Conservation (phyloP, 1,140 invertebrate species). For the Triops longicaudatus region DNA sequence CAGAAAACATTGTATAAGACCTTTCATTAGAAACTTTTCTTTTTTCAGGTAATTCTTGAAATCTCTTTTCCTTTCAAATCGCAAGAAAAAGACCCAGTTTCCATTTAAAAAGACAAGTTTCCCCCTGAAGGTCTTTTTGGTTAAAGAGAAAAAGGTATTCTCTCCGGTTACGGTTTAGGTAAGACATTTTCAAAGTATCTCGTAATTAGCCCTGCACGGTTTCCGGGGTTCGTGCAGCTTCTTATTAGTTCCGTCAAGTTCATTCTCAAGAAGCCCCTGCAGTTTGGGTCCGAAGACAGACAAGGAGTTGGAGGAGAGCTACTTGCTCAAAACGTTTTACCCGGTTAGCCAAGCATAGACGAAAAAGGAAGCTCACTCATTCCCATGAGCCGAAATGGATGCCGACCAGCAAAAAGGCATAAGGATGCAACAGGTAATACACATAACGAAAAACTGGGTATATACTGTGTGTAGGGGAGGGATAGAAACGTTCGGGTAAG, state of each 20-base stretch:
- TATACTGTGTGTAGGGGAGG: not conserved
- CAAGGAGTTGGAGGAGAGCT: not conserved
- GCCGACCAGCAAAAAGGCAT: not conserved
- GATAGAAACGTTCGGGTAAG: not conserved
- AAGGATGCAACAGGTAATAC: not conserved
- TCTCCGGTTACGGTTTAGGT: not conserved
- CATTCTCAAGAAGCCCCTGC: too few species aligned
- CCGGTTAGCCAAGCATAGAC: not conserved
- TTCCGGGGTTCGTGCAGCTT: slow-evolving; percentile 5
- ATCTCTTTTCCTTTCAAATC: too few species aligned
- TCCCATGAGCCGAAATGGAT: slow-evolving; percentile 3
- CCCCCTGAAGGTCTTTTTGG: not conserved
- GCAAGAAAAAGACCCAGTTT: too few species aligned
- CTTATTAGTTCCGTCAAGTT: slow-evolving; percentile 15
- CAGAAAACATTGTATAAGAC: too few species aligned
- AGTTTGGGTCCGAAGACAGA: not conserved
- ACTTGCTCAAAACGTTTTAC: not conserved
- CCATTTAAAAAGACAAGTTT: too few species aligned
- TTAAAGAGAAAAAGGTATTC: not conserved
- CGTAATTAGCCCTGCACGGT: not conserved
- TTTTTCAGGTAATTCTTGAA: too few species aligned
- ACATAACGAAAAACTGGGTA: not conserved
- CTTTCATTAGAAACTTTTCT: too few species aligned
- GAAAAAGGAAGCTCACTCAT: not conserved
- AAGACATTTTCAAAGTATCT: slow-evolving; percentile 1